Base-by-base conservation (phyloP, 1,140 invertebrate genomes). In the Anadara kagoshimensis region DNA sequence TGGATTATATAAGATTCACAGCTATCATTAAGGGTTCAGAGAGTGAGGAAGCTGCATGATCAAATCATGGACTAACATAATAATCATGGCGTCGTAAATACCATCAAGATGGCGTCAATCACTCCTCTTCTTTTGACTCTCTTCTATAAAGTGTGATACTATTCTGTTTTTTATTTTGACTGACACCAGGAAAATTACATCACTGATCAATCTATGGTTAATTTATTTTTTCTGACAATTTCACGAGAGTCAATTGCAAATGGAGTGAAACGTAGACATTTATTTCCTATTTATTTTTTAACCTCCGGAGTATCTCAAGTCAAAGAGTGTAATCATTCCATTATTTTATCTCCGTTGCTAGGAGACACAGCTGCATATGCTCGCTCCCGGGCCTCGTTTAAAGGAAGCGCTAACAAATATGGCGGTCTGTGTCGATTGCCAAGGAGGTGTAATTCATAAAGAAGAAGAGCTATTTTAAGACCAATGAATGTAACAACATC, bases 1-100 rank as follows among this genome's bases (percentile, higher is more conserved):
- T 99, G 86, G 96, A 98, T 91, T 97, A 96, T 87, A 91, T 91
- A 74, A 94, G 94, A 86, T 94, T 97, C 81, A 95, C 97, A 89
- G 94, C 95, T 92, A 92, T 97, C 80, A 97, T 95, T 79, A 89
- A 89, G 81, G 81, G 87, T 57, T 86, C 84, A 69, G 78, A 84
- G 24, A 78, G 82, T 26, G 87, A 88, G n/a, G 86, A 86, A 22
- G 54, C 61, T 51, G 62, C 62, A 51, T 64, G 51, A 64, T 64
- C 29, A 64, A 44, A 47, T 49, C 26, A 44, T 16, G 51, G 16
- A 49, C 22, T 72, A 63, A 64, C 53, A 61, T n/a, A 58, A 36
- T 62, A 45, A 26, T 63, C 59, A 56, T 56, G 54, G 44, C 41
- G 44, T 57, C 51, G n/a, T 41, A 53, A n/a, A 54, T 20, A 43